Percentiles rank a stretch among this genome's conserved stretches.
Conservation (phyloP, 2,797 vertebrate species). For the Anomalospiza imberbis region DNA sequence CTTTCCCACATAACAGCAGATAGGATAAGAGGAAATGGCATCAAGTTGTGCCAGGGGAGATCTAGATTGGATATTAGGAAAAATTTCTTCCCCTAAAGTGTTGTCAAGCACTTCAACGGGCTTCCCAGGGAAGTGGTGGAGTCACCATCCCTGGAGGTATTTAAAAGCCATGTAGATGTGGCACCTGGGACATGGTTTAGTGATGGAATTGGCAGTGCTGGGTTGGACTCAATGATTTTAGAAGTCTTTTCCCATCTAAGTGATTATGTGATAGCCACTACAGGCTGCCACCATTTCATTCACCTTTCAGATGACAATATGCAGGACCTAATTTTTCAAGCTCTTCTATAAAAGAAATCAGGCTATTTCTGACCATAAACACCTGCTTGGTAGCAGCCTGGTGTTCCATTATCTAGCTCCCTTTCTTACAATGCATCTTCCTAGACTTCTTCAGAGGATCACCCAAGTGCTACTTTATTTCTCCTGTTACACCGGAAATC, state of each 20-base stretch:
- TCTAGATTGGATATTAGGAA: not conserved
- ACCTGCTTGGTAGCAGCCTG: not conserved
- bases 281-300: not conserved
- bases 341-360: not conserved
- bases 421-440: not conserved
- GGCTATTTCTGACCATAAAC: not conserved
- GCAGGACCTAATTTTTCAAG: not conserved
- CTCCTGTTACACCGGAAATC: not conserved
- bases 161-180: rapidly evolving
- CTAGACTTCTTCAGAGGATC: not conserved
- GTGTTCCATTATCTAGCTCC: not conserved
- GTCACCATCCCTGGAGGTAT: not conserved
- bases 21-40: not conserved
- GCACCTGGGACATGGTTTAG: not conserved
- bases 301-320: not conserved
- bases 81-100: not conserved
- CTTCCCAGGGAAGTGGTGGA: not conserved
- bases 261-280: not conserved
- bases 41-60: not conserved
- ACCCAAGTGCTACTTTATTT: not conserved
- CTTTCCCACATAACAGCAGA: not conserved
- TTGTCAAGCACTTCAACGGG: not conserved
- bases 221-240: not conserved
- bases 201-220: not conserved
- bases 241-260: not conserved